Base-by-base conservation (phyloP, 2,113 vertebrate species). In the Mormyrus lacerda region DNA sequence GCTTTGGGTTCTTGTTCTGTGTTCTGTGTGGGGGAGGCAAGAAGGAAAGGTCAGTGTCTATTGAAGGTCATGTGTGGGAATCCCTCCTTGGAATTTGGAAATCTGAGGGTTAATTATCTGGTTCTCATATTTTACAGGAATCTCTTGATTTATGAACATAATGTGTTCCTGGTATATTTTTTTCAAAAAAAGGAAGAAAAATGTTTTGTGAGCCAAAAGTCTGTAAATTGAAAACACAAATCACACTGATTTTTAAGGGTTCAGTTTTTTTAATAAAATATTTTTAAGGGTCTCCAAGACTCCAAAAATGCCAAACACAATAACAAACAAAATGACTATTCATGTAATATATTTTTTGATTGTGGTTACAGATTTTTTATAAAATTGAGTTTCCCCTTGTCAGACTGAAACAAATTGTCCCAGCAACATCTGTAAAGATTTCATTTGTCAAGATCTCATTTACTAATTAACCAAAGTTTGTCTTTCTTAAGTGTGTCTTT, bases 41-140 rank as follows among this genome's bases (percentile, higher is more conserved):
- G 93, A 93, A 93, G 96, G 95, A 53, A 92, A 53, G 65, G 91
- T 89, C 82, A 5, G 61, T 91, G 88, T 89, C 90, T 88, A 90
- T 91, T 90, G 93, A 91, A 94, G 93, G 92, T 91, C 91, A 90
- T 90, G 73, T 1, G 83, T 87, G 89, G 87, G 89, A 93, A 50
- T 11, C 19, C 27, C 44, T 4, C 21, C 42, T 47, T 76, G 73
- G 73, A 79, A 79, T 79, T 79, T 4, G 15, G 21, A 61, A 61
- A n/a, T 61, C 58, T 61, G 73, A 13, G 73, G 73, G 15, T 6
- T 17, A 4, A 19, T 79, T 35, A 1, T 27, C 73, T 79, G 73
- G 35, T 42, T 79, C 73, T 79, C 31, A 4, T 42, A 79, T 39
- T 79, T 79, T 79, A 79, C 73, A 39, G 73, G 13, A 35, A 19